Conservation (phyloP, 2,113 vertebrate species). For the Rhadina sibilatrix region DNA sequence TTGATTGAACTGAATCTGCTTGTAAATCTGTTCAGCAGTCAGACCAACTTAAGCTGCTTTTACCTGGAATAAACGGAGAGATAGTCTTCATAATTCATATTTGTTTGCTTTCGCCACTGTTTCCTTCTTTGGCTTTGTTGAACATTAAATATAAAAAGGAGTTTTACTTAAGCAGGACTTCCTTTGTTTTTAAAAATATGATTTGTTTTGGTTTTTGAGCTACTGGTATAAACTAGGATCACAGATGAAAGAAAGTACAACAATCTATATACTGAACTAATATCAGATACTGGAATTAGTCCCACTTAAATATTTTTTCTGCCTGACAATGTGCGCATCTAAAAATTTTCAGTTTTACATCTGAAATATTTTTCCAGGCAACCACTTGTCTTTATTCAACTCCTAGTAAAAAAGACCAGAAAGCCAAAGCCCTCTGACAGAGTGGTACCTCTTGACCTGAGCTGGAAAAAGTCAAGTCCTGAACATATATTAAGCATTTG, state of each 20-base stretch:
- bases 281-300: background rate
- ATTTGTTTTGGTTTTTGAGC: background rate
- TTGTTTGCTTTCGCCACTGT: background rate
- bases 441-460: background rate
- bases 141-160: background rate
- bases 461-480: background rate
- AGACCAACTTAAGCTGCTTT: background rate
- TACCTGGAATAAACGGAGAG: background rate
- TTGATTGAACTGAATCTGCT: background rate
- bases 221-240: background rate
- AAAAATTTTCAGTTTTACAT: background rate
- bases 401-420: background rate
- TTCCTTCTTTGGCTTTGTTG: background rate
- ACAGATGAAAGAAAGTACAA: background rate
- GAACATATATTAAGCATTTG: background rate
- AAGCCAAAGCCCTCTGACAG: background rate
- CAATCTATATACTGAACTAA: background rate
- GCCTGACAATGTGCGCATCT: background rate
- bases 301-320: background rate
- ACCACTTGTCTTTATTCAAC: background rate
- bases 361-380: background rate
- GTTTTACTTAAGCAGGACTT: background rate
- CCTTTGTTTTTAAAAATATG: background rate
- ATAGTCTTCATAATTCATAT: background rate
- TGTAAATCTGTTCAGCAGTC: background rate